A percentile compares a stretch with the other conserved stretches of the same genome.
phyloP scores from a whole-genome alignment of 2,797 vertebrate genomes.

The Mus minutoides region DNA sequence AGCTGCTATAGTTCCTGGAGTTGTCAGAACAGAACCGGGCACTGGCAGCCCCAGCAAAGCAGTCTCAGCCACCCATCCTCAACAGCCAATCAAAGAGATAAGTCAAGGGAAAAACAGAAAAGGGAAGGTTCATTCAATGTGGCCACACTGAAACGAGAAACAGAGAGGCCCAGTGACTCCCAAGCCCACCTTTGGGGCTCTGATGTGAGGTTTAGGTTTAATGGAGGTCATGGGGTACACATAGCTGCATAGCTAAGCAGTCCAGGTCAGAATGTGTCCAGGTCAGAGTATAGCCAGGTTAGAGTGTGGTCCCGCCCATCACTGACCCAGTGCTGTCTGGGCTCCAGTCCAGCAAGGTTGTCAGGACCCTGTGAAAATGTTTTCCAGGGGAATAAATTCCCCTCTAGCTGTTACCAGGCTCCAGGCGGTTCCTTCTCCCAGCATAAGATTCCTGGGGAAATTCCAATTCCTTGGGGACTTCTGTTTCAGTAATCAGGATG shows the following conservation, averaged over 20 bases:
- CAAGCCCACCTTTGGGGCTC: background rate
- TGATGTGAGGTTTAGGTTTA: background rate
- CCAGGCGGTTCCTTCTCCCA: background rate
- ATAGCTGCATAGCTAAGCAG: background rate
- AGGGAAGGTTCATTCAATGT: too few species aligned
- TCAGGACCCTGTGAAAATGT: background rate
- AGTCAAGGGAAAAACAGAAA: background rate
- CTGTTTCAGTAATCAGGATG: background rate
- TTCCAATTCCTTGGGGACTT: background rate
- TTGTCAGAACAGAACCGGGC: background rate
- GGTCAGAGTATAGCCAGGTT: background rate
- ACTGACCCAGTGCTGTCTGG: background rate
- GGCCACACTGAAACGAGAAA: background rate
- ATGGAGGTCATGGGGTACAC: too few species aligned
- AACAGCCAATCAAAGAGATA: background rate
- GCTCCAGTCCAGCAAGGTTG: background rate
- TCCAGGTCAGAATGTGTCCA: background rate
- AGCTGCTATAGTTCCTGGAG: background rate
- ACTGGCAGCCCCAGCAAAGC: background rate
- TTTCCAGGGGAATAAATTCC: background rate
- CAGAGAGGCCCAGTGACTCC: background rate
- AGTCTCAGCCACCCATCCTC: background rate
- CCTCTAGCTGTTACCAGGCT: background rate
- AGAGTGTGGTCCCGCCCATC: background rate
- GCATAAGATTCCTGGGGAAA: background rate